Evolutionary conservation across 2,113 vertebrate species (phyloP).

Genomic region (Siniperca chuatsi): DNA sequence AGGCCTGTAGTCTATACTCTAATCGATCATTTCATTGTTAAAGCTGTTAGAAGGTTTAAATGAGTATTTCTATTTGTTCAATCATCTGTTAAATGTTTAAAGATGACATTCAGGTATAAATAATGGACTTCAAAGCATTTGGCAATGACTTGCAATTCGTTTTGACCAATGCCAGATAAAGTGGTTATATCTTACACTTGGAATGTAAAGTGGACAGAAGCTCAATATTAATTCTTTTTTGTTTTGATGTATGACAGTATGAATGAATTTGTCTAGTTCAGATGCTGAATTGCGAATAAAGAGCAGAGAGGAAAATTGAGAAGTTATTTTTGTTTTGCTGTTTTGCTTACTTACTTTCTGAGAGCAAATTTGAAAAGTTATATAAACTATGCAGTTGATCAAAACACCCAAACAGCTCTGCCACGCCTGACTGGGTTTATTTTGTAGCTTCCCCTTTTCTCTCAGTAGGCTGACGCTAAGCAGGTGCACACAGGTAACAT

Average conservation of each 20-base stretch:
- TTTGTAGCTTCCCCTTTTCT: not conserved
- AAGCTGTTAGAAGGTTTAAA: not conserved
- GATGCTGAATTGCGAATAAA: not conserved
- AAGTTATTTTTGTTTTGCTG: not conserved
- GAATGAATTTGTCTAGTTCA: not conserved
- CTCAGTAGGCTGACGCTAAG: conserved; percentile 25
- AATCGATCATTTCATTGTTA: not conserved
- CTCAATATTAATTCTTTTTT: not conserved
- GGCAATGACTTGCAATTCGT: not conserved
- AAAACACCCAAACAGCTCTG: not conserved
- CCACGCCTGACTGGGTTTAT: not conserved
- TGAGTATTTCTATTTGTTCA: not conserved
- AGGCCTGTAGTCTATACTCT: not conserved
- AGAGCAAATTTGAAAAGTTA: not conserved
- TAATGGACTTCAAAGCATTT: not conserved
- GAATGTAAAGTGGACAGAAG: not conserved
- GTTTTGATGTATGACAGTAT: not conserved
- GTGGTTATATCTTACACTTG: not conserved
- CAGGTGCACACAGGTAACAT: conserved; percentile 33
- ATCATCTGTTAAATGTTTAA: not conserved
- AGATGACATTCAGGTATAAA: not conserved
- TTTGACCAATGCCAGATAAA: not conserved
- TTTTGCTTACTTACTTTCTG: not conserved
- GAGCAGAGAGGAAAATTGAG: not conserved
- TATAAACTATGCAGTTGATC: not conserved